Percentiles rank a stretch among this genome's conserved stretches.
Conservation (phyloP, 2,888 invertebrate genomes). For the Hanleya hanleyi region DNA sequence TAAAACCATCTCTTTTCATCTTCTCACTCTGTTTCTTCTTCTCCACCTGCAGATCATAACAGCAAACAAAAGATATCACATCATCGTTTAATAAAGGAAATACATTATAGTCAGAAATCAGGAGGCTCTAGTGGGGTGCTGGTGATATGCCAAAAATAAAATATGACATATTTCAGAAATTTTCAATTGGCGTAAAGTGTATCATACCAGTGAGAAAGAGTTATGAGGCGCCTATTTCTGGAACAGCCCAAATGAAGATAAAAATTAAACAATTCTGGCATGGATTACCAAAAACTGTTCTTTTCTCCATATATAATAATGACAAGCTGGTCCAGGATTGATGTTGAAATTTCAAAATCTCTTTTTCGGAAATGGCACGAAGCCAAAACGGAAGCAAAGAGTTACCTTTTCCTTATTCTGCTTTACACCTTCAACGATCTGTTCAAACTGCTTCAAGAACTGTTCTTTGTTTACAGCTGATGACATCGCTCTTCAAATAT, state of each 20-base stretch:
- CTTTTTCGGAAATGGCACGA: background rate
- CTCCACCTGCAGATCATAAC: too few species aligned
- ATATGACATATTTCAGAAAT: too few species aligned
- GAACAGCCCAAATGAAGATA: background rate
- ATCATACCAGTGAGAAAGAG: too few species aligned
- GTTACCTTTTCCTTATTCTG: conserved; percentile 86
- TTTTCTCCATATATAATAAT: background rate
- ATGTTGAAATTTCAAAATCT: background rate
- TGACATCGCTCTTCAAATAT: conserved; percentile 83
- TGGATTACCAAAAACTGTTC: background rate
- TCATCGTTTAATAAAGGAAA: too few species aligned
- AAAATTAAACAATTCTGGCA: background rate
- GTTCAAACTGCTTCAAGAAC: conserved; percentile 91
- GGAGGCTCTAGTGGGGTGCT: too few species aligned
- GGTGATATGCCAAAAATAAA: too few species aligned
- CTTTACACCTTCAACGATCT: conserved; percentile 91
- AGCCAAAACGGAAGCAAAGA: too few species aligned
- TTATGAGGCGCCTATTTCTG: too few species aligned
- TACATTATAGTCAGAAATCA: too few species aligned
- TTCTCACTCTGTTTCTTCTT: conserved; percentile 80
- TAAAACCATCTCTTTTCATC: conserved; percentile 80
- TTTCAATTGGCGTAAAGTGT: too few species aligned
- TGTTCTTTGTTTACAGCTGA: conserved; percentile 87
- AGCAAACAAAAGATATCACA: too few species aligned
- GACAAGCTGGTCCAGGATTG: background rate